Percentiles rank a stretch among this genome's conserved stretches.
These are phyloP conservation scores for Antigone vipio DNA, from an alignment of 2,113 vertebrate genomes.

Conservation along the genomic window DNA sequence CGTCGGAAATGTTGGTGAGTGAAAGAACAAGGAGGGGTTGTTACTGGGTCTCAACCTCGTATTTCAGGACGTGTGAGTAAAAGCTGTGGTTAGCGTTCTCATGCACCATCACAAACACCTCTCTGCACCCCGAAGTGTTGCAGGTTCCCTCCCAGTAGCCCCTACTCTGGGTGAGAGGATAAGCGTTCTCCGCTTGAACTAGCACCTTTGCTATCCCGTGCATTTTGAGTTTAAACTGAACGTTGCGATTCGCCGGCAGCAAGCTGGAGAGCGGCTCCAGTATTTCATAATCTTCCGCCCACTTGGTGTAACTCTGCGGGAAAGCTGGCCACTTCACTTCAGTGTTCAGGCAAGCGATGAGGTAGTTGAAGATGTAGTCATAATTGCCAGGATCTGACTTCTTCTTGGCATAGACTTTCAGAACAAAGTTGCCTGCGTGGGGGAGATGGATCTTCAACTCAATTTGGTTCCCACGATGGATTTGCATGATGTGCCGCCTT, in stretches of 20 bases:
- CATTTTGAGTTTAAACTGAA: slow-evolving; percentile 79
- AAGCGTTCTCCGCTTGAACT: slow-evolving; percentile 65
- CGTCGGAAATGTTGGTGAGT: not conserved
- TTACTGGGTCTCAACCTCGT: slow-evolving; percentile 74
- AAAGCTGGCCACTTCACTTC: slow-evolving; percentile 79
- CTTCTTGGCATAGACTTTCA: slow-evolving; percentile 79
- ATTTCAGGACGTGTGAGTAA: slow-evolving; percentile 78
- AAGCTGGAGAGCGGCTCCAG: slow-evolving; percentile 77
- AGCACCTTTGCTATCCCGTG: slow-evolving; percentile 73
- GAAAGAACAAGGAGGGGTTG: not conserved
- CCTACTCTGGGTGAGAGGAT: slow-evolving; percentile 64
- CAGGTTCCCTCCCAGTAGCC: slow-evolving; percentile 81
- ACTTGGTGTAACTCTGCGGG: slow-evolving; percentile 73
- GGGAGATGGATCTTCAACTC: slow-evolving; percentile 80
- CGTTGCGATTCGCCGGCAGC: slow-evolving; percentile 73
- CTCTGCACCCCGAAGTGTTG: slow-evolving; percentile 74
- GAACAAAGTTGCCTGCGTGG: slow-evolving; percentile 73
- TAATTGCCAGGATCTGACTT: slow-evolving; percentile 74
- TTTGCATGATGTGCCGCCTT: slow-evolving; percentile 73
- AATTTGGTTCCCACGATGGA: slow-evolving; percentile 49
- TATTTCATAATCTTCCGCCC: slow-evolving; percentile 77
- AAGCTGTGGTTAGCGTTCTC: slow-evolving; percentile 78
- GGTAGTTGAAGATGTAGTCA: slow-evolving; percentile 79
- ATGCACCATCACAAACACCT: slow-evolving; percentile 78
- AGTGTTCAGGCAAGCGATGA: slow-evolving; percentile 75